Base-by-base conservation (phyloP, 2,888 invertebrate species). In the Dasysyrphus albostriatus region DNA sequence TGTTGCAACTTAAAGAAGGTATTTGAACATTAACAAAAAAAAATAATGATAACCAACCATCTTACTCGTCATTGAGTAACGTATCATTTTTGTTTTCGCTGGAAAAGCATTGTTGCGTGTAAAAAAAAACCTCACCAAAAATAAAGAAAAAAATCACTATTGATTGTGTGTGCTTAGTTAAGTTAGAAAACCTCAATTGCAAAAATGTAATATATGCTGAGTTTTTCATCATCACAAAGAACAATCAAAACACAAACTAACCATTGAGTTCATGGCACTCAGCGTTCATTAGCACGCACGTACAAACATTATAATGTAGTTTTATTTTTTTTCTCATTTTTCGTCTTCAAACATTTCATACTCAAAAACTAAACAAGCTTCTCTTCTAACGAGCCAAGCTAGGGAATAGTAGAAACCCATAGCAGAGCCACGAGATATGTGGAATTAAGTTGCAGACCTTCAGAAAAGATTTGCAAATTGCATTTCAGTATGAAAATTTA, bases 201-300 rank as follows among this genome's bases (percentile, higher is more conserved):
- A 67, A 49, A 37, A 14, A 19, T 5, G 44, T 70, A 42, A 47
- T 63, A 32, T 32, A 56, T 56, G 24, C 61, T 14, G 14, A 61
- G 61, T 54, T 83, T 77, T 72, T 72, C 56, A 72, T 69, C 59
- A 29, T 29, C 39, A 72, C 10, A 59, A 65, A 19, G 37, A 44
- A 67, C 44, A 76, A 65, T 37, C 65, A 67, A 39, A 12, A 73
- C 65, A 34, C 16, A 49, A 65, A 59, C 32, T 32, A 76, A 65
- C 29, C 75, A 72, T 81, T 56, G 84, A 85, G 84, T 85, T 85
- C 84, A 85, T 69, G 84, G 84, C 24, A 73, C 67, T 85, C 67
- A 77, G 56, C 69, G 76, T 84, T 72, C 84, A 76, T 80, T 80
- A 75, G 80, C 75, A 79, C 76, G 65, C 84, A 76, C 59, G 80